phyloP scores from a whole-genome alignment of 1,140 invertebrate species.

The Melanaphis sacchari region DNA sequence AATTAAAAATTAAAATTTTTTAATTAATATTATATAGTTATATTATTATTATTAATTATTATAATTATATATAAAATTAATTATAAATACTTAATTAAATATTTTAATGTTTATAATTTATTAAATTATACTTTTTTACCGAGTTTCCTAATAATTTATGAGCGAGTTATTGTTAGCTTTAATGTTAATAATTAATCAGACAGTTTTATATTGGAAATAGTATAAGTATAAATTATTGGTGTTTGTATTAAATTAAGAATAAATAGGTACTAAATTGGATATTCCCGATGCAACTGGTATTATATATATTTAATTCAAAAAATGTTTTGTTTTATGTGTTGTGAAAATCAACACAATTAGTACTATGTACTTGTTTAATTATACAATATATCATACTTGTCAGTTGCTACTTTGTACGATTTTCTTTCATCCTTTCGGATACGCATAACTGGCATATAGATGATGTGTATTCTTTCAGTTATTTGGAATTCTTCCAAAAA shows the following conservation, averaged over 20 bases:
- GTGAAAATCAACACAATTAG: background rate
- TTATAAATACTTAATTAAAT: background rate
- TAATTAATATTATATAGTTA: background rate
- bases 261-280: background rate
- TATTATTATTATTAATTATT: background rate
- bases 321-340: background rate
- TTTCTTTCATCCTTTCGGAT: background rate
- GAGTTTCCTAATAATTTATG: background rate
- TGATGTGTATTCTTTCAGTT: conserved; percentile 5
- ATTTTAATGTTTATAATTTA: background rate
- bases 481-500: conserved; percentile 39
- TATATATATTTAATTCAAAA: background rate
- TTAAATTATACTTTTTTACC: background rate
- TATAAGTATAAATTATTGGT: background rate
- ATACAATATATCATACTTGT: background rate
- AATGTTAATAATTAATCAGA: background rate
- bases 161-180: background rate
- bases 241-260: background rate
- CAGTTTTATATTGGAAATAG: background rate
- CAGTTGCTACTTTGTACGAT: background rate
- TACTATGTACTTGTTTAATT: background rate
- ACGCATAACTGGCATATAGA: background rate
- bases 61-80: background rate
- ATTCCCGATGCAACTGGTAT: background rate
- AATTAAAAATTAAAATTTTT: background rate